Conservation (phyloP, 1,140 invertebrate species). For the Nymphalis io region DNA sequence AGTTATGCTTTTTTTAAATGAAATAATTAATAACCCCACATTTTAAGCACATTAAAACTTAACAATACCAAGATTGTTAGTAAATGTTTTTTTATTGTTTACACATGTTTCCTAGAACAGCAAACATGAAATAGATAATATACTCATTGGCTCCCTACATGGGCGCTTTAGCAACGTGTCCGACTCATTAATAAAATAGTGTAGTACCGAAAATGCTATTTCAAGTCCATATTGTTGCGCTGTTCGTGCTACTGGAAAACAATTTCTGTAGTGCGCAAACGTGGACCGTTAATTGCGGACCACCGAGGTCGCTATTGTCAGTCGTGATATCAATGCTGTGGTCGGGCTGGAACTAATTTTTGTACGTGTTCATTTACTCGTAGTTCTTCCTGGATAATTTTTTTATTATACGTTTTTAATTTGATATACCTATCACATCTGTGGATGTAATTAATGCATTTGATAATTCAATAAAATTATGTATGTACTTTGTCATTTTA, state of each 20-base stretch:
- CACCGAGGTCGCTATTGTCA: constrained; percentile 38
- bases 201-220: constrained; percentile 22
- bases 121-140: too few species aligned
- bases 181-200: background rate
- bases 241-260: constrained; percentile 27
- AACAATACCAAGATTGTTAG: too few species aligned
- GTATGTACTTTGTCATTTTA: too few species aligned
- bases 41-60: too few species aligned
- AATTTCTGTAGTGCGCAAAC: constrained; percentile 36
- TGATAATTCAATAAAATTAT: too few species aligned
- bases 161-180: background rate
- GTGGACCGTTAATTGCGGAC: constrained; percentile 41
- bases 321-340: constrained; percentile 36
- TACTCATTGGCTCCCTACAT: too few species aligned
- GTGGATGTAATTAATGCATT: background rate
- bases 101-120: too few species aligned
- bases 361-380: constrained; percentile 38
- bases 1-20: too few species aligned
- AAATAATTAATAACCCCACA: too few species aligned
- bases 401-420: constrained; percentile 23
- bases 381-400: constrained; percentile 24
- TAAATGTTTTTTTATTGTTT: too few species aligned
- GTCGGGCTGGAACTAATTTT: constrained; percentile 39
- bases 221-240: constrained; percentile 13
- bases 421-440: background rate